Evolutionary conservation across 2,888 invertebrate species (phyloP).

Genomic region (Syrphus vitripennis): DNA sequence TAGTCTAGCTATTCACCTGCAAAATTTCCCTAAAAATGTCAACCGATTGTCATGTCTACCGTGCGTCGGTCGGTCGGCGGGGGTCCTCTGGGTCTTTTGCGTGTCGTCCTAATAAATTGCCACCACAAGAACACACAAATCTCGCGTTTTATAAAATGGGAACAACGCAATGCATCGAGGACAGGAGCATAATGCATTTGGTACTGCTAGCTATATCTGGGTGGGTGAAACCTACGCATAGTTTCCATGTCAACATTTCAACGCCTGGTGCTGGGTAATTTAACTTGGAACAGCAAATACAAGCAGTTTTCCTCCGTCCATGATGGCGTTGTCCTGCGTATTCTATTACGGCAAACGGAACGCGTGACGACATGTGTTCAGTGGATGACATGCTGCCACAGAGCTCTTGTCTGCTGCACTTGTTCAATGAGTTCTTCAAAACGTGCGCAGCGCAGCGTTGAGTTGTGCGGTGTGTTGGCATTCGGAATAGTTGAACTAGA

Average conservation of each 20-base stretch:
- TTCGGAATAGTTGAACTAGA: not conserved
- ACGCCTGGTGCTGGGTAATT: constrained; percentile 49
- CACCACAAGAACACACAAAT: constrained; percentile 36
- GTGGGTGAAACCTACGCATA: constrained; percentile 60
- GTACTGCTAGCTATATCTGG: not conserved
- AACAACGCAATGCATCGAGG: not conserved
- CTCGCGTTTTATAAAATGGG: not conserved
- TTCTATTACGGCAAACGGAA: not conserved
- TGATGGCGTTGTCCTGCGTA: not conserved
- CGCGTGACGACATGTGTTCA: constrained; percentile 50
- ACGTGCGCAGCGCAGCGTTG: not conserved
- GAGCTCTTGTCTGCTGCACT: constrained; percentile 30
- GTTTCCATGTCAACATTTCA: constrained; percentile 48
- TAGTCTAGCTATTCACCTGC: constrained; percentile 33
- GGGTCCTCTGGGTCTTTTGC: not conserved
- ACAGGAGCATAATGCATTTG: not conserved
- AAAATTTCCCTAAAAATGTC: constrained; percentile 9
- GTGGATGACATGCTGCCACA: constrained; percentile 40
- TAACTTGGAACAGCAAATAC: constrained; percentile 19
- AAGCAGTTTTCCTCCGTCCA: not conserved
- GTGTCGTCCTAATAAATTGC: constrained; percentile 52
- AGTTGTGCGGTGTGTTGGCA: not conserved
- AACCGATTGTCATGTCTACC: constrained; percentile 9
- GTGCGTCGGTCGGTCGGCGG: not conserved
- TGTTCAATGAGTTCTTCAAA: constrained; percentile 26